These are phyloP conservation scores for Spisula subtruncata DNA, from an alignment of 2,888 invertebrate genomes.

Conservation along the genomic window DNA sequence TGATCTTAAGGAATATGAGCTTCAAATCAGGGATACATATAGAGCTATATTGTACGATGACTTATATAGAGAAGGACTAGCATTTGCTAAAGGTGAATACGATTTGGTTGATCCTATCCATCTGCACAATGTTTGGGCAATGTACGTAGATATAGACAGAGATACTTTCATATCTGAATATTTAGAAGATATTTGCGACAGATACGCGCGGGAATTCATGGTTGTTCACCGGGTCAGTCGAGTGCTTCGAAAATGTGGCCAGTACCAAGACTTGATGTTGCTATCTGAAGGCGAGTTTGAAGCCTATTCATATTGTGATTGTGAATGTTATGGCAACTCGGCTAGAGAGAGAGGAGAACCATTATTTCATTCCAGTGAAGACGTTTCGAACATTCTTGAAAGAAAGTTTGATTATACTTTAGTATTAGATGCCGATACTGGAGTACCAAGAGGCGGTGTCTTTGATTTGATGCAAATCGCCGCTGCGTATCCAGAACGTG, in stretches of 20 bases:
- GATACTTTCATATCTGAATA: conserved; percentile 79
- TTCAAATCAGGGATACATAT: conserved; percentile 79
- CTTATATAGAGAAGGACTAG: conserved; percentile 79
- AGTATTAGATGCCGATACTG: conserved; percentile 83
- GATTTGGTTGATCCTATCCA: conserved; percentile 76
- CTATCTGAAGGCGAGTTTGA: conserved; percentile 81
- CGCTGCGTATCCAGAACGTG: conserved; percentile 81
- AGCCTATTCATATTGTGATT: conserved; percentile 82
- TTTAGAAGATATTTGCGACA: conserved; percentile 80
- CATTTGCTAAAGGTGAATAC: conserved; percentile 76
- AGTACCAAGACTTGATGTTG: conserved; percentile 85
- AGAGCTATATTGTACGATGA: conserved; percentile 79
- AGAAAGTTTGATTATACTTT: conserved; percentile 83
- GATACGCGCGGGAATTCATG: conserved; percentile 82
- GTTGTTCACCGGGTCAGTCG: conserved; percentile 82
- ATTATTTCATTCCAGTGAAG: conserved; percentile 81
- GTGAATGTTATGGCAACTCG: conserved; percentile 76
- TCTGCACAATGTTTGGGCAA: conserved; percentile 79
- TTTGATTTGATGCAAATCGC: conserved; percentile 81
- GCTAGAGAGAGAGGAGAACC: conserved; percentile 79
- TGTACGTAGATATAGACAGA: conserved; percentile 76
- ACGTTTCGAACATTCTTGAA: conserved; percentile 81
- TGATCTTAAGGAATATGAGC: conserved; percentile 77
- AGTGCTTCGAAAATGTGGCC: conserved; percentile 83
- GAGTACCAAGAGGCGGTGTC: conserved; percentile 79